Evolutionary conservation across 2,888 invertebrate species (phyloP), one percentile per base, ranked within the genome.

Genomic region (Aleiodes leptofemur): DNA sequence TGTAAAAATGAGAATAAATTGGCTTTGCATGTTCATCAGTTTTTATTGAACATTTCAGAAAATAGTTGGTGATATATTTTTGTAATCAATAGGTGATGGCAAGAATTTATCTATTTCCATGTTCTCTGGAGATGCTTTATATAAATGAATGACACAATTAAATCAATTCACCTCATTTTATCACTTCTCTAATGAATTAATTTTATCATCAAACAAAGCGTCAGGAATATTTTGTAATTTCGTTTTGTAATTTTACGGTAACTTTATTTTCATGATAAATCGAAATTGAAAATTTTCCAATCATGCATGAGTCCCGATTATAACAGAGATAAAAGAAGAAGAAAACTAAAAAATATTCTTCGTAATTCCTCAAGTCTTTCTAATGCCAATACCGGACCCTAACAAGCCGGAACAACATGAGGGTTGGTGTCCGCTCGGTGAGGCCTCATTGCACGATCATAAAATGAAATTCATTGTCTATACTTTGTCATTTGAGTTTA

Each of bases 401-500:
- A 93, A 94, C 91, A 95, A 95, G 91, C 95, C 96, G 90, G 95
- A 95, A 92, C 95, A 96, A 94, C 96, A 96, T 92, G 96, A 96
- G 92, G 95, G 95, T 91, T 95, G 95, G 94, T 96, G 96, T 92
- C 95, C 95, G 90, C 93, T 95, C 91, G 94, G 94, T 94, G 94
- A 94, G 94, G 85, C 82, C 83, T 82, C 85, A 84, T 82, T 83
- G 83, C 84, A 85, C 85, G 85, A 83, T 82, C 85, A 83, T 82
- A 80, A 77, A 74, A 72, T 34, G 34, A 6, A 76, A 77, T 81
- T 84, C 84, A 77, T 79, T 82, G 82, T 82, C 83, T 82, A 80
- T 81, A 76, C 77, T 72, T 72, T 69, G 38, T 59, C 38, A 29
- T 50, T 68, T 61, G 16, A 50, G 16, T 56, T 31, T 70, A 34